Evolutionary conservation across 1,140 invertebrate genomes (phyloP).

Genomic region (Matsumurasca onukii): DNA sequence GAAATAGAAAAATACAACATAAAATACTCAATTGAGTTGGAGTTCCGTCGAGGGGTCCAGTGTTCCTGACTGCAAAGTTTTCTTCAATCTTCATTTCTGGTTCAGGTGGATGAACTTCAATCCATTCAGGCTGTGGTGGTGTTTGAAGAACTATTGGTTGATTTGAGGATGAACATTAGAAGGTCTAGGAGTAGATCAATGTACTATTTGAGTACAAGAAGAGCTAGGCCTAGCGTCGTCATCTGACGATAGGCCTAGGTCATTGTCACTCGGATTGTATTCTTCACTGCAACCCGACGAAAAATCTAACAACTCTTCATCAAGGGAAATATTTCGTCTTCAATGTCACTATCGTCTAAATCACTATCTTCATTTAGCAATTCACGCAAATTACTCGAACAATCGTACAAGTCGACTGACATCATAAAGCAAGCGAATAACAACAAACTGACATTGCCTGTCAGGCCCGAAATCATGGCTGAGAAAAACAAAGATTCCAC

Average conservation of each 20-base stretch:
- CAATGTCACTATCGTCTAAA: background rate
- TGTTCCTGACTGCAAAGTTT: constrained; percentile 7
- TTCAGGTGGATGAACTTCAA: background rate
- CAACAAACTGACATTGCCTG: too few species aligned
- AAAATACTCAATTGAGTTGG: background rate
- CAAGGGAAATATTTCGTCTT: background rate
- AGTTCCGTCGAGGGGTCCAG: background rate
- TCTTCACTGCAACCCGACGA: background rate
- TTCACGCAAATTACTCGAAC: too few species aligned
- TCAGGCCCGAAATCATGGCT: too few species aligned
- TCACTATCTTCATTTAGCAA: too few species aligned
- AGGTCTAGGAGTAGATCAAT: background rate
- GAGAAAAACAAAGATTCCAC: too few species aligned
- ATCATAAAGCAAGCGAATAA: too few species aligned
- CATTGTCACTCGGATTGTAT: background rate
- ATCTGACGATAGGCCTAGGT: constrained; percentile 4
- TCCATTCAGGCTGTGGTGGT: background rate
- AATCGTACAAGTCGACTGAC: too few species aligned
- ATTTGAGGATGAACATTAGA: too few species aligned
- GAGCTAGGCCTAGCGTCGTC: too few species aligned
- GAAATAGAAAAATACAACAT: constrained; percentile 14
- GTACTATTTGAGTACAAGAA: background rate
- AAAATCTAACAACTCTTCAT: background rate
- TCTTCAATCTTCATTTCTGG: background rate
- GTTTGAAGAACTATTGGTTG: too few species aligned